A percentile compares a stretch with the other conserved stretches of the same genome.
Conservation (phyloP, 2,797 vertebrate species). For the Pseudochirops cupreus region DNA sequence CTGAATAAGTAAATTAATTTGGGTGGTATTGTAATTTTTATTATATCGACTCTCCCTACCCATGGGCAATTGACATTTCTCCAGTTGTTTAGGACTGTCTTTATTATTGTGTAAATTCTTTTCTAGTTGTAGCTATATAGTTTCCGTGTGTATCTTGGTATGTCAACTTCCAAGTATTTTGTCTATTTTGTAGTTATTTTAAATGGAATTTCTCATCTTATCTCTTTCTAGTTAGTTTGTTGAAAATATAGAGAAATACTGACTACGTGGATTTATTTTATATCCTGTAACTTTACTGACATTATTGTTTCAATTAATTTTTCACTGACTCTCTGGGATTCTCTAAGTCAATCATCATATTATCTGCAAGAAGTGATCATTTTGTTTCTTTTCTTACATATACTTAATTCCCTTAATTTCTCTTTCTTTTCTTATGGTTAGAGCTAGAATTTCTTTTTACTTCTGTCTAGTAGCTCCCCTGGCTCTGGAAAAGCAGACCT, state of each 20-base stretch:
- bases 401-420: neutral
- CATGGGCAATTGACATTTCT: neutral
- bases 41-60: neutral
- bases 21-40: neutral
- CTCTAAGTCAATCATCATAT: neutral
- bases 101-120: neutral
- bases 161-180: neutral
- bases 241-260: neutral
- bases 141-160: neutral
- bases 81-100: neutral
- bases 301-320: neutral
- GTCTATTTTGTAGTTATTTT: neutral
- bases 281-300: neutral
- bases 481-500: neutral
- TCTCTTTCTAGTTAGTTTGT: neutral
- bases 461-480: neutral
- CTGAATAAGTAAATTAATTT: neutral
- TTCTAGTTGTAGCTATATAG: neutral
- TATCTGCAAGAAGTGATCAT: neutral
- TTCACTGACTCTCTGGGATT: neutral
- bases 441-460: neutral
- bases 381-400: neutral
- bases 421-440: neutral
- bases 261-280: neutral
- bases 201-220: neutral